Percentiles rank a stretch among this genome's conserved stretches.
phyloP scores from a whole-genome alignment of 2,113 vertebrate genomes.

The Excalfactoria chinensis region DNA sequence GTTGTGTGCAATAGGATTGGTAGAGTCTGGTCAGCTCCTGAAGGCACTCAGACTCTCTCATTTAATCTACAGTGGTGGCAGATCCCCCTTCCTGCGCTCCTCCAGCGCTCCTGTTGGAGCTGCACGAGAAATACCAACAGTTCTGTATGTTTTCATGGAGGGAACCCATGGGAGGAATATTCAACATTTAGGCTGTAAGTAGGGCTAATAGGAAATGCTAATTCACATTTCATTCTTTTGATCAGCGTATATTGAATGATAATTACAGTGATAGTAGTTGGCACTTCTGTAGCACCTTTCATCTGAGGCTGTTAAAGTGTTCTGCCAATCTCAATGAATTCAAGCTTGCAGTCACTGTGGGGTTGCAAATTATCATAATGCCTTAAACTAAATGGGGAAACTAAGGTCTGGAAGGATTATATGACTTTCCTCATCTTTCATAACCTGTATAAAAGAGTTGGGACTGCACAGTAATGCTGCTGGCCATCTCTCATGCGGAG shows the following conservation, averaged over 20 bases:
- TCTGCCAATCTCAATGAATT: slow-evolving; percentile 32
- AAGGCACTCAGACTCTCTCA: neutral
- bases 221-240: slow-evolving; percentile 71
- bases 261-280: slow-evolving; percentile 62
- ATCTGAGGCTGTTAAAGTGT: slow-evolving; percentile 30
- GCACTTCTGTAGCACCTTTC: slow-evolving; percentile 67
- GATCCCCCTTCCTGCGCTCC: neutral
- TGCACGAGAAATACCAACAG: slow-evolving; percentile 14
- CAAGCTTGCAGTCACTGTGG: neutral
- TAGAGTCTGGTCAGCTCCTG: neutral
- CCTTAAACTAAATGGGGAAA: neutral
- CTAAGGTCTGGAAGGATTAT: neutral
- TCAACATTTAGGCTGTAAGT: slow-evolving; percentile 52
- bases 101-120: neutral
- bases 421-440: neutral
- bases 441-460: neutral
- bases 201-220: slow-evolving; percentile 72
- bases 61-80: neutral
- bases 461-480: neutral
- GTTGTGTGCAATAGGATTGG: neutral
- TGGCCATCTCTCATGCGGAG: neutral
- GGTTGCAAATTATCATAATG: slow-evolving; percentile 12
- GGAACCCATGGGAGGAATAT: slow-evolving; percentile 49
- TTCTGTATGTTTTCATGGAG: slow-evolving; percentile 21
- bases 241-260: slow-evolving; percentile 67